A percentile compares a stretch with the other conserved stretches of the same genome.
Conservation (phyloP, 2,113 vertebrate genomes). For the Symphodus melops region DNA sequence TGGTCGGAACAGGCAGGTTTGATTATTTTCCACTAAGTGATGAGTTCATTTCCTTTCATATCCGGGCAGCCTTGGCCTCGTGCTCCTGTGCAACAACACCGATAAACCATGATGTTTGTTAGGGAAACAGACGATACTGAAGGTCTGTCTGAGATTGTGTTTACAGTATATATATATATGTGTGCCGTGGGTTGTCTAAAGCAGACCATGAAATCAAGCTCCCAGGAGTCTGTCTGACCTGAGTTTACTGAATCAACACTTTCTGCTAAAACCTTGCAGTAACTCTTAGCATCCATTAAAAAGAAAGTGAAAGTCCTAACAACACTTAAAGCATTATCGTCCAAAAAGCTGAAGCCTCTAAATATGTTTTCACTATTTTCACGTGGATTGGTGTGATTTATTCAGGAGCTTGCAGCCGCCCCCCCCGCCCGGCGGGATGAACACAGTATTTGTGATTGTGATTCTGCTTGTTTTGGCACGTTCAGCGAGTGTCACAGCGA, state of each 20-base stretch:
- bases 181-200: not conserved
- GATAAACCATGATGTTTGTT: not conserved
- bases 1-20: too few relatives aligned
- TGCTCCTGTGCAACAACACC: not conserved
- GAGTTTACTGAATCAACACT: not conserved
- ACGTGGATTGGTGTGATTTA: not conserved
- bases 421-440: too few relatives aligned
- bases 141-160: not conserved
- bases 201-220: conserved; percentile 8
- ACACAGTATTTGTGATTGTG: too few relatives aligned
- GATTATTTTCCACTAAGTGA: conserved; percentile 7
- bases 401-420: not conserved
- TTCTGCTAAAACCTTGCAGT: conserved; percentile 5
- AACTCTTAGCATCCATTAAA: conserved; percentile 6
- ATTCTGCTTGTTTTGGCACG: not conserved
- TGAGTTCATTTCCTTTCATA: conserved; percentile 34
- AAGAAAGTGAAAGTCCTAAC: too few relatives aligned
- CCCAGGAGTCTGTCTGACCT: not conserved
- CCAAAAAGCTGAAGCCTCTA: not conserved
- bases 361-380: not conserved
- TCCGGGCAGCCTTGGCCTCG: too few relatives aligned
- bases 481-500: too few relatives aligned
- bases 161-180: too few relatives aligned
- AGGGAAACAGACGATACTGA: not conserved
- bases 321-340: not conserved